Percentiles rank a stretch among this genome's conserved stretches.
Conservation (phyloP, 2,113 vertebrate genomes). For the Chrysemys picta region DNA sequence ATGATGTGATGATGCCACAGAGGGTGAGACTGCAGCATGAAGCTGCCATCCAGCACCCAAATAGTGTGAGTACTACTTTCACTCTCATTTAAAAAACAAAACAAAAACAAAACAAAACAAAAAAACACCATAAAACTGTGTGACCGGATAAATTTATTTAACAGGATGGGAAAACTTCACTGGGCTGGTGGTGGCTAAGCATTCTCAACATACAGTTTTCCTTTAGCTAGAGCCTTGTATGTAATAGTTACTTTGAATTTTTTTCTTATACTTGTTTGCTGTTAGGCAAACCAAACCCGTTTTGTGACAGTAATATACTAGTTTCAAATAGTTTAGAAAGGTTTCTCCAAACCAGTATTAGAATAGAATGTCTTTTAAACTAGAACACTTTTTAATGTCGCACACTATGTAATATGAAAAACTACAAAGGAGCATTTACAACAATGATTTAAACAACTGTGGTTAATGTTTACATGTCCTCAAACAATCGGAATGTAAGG, state of each 20-base stretch:
- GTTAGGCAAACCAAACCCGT: background rate
- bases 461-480: conserved; percentile 1
- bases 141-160: conserved; percentile 41
- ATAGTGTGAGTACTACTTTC: conserved; percentile 83
- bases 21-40: conserved; percentile 89
- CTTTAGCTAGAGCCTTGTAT: conserved; percentile 27
- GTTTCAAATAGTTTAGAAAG: background rate
- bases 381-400: conserved; percentile 7
- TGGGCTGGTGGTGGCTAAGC: conserved; percentile 17
- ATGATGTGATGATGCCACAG: conserved; percentile 94
- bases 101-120: too few species aligned
- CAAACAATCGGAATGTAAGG: background rate
- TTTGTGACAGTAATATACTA: conserved; percentile 2
- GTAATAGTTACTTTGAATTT: conserved; percentile 34
- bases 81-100: background rate
- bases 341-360: background rate
- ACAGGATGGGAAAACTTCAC: conserved; percentile 62
- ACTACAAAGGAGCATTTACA: background rate
- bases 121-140: background rate
- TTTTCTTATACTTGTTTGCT: background rate
- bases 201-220: conserved; percentile 28
- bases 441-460: background rate
- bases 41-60: conserved; percentile 79
- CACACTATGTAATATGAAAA: background rate
- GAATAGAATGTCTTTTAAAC: background rate